These are phyloP conservation scores for Girardia tigrina DNA, from an alignment of 2,888 invertebrate species.

Conservation along the genomic window DNA sequence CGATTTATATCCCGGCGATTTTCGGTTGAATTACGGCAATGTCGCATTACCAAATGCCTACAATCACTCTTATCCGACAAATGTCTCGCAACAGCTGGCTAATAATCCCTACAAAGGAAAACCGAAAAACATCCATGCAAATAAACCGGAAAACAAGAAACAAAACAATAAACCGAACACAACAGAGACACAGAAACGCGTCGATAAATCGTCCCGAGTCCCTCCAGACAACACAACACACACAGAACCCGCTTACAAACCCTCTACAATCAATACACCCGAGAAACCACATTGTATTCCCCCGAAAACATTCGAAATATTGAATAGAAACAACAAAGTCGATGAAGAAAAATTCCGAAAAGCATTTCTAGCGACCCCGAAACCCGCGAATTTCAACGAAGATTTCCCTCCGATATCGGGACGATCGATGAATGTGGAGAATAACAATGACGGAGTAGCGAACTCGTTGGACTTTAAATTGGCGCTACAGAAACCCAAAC, in stretches of 20 bases:
- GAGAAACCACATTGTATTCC: not conserved
- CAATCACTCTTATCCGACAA: not conserved
- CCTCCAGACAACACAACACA: not conserved
- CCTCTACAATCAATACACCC: not conserved
- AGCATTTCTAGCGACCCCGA: not conserved
- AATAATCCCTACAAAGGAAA: not conserved
- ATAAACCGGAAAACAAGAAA: not conserved
- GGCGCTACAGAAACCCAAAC: conserved; percentile 1
- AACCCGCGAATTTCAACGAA: not conserved
- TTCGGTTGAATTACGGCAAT: not conserved
- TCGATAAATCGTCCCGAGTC: not conserved
- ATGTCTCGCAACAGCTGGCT: no score
- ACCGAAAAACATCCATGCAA: not conserved
- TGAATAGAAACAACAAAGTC: not conserved
- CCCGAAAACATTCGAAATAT: not conserved
- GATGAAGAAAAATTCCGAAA: conserved; percentile 13
- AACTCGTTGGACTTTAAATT: not conserved
- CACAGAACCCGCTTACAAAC: not conserved
- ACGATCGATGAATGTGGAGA: not conserved
- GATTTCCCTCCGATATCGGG: not conserved
- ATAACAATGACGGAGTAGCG: not conserved
- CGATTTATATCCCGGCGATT: not conserved
- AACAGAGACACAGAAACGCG: not conserved
- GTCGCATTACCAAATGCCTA: not conserved
- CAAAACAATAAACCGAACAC: not conserved